Evolutionary conservation across 64 coral and sea anemone genomes (phyloP), one percentile per base, ranked within the genome.

Genomic region (Stichodactyla mertensii): DNA sequence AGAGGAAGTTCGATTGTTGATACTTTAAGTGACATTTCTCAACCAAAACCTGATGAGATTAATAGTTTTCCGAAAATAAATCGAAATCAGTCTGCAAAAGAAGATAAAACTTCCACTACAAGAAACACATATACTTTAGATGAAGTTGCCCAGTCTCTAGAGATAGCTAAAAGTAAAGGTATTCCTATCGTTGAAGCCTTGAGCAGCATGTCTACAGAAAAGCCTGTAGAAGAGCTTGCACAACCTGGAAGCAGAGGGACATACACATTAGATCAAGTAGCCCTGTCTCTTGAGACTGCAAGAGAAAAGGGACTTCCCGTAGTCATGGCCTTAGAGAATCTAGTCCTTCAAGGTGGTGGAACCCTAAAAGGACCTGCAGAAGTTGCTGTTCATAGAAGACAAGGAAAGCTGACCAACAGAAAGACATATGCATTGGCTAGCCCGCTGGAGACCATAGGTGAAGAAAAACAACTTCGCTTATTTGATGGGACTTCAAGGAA

Each of bases 381-480:
- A 58, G 90, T 86, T 86, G 91, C 91, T 58, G 89, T 90, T 16
- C 51, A 93, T 57, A 86, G 94, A 61, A 80, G 94, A 10, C 91
- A 93, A 81, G 91, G 86, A 14, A 97, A 97, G 55, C 86, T 97
- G 22, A 85, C 88, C 19, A 97, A 97, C 59, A 97, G 94, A 19
- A 97, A 97, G 55, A 97, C 94, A 6, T 97, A 97, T 71, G 94
- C 94, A 7, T 67, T 97, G 19, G 94, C 94, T 22, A 97, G 91
- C 79, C 94, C 94, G 5, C 81, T 97, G 55, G 94, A 97, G 61
- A 97, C 94, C 6, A 92, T 97, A 58, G 92, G 94, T 10, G 94
- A 97, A 54, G 94, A 67, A 26, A 83, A 84, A 10, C 91, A 97
- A 51, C 61, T 97, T 10, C 66, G 88, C 16, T 58, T 97, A 56